phyloP scores from a whole-genome alignment of 2,888 invertebrate species.

The Pterostichus madidus region DNA sequence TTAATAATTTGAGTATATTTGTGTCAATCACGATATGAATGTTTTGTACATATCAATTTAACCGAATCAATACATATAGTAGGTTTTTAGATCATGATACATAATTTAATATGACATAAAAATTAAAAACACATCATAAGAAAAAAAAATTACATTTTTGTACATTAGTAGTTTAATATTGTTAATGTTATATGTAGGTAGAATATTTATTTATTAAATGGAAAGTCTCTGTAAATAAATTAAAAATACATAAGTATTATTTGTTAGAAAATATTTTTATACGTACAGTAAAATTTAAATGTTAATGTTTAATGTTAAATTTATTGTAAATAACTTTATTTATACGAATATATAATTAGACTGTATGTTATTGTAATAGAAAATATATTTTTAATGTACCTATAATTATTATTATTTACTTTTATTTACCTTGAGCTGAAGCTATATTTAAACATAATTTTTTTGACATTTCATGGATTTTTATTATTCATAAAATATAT shows the following conservation, averaged over 20 bases:
- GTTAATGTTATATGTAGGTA: conserved; percentile 1
- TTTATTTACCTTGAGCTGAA: too few relatives aligned
- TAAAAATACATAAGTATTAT: neutral
- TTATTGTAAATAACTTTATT: conserved; percentile 17
- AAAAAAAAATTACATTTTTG: neutral
- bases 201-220: too few relatives aligned
- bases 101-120: neutral
- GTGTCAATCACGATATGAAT: conserved; percentile 25
- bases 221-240: neutral
- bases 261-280: conserved; percentile 40
- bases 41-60: neutral
- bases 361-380: neutral
- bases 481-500: too few relatives aligned
- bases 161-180: neutral
- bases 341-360: conserved; percentile 19
- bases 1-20: conserved; percentile 22
- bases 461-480: too few relatives aligned
- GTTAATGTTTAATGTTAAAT: conserved; percentile 15
- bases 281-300: conserved; percentile 10
- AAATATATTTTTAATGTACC: conserved; percentile 4
- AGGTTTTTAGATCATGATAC: conserved; percentile 28
- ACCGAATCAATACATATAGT: conserved; percentile 13
- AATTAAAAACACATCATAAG: neutral
- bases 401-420: neutral
- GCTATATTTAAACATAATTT: too few relatives aligned